These are phyloP conservation scores for Tragelaphus buxtoni DNA, from an alignment of 2,113 vertebrate species.

Conservation along the genomic window DNA sequence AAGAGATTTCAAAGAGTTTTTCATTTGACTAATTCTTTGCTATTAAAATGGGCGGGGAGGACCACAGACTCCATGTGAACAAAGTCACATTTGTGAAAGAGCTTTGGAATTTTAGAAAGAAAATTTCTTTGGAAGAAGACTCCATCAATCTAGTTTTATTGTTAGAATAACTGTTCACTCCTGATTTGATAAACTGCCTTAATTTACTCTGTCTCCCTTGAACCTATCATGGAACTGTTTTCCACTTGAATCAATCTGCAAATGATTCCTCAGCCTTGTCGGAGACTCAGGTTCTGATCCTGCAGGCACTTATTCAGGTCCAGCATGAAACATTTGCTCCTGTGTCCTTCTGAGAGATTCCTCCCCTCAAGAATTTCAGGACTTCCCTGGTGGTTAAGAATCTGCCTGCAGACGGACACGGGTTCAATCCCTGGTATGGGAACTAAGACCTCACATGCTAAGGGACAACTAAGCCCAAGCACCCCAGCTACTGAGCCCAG, in stretches of 20 bases:
- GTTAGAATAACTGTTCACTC: neutral
- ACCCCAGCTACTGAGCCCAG: neutral
- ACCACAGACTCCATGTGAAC: neutral
- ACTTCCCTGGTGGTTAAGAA: neutral
- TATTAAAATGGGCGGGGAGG: neutral
- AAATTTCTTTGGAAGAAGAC: neutral
- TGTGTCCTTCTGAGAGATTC: neutral
- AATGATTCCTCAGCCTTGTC: neutral
- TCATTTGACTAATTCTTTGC: neutral
- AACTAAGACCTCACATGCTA: neutral
- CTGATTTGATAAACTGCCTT: neutral
- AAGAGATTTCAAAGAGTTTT: neutral
- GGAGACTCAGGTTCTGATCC: neutral
- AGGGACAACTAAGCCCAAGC: neutral
- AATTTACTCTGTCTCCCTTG: neutral
- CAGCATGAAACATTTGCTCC: neutral
- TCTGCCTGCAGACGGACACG: rapidly evolving
- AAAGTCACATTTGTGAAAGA: neutral
- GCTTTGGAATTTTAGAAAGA: neutral
- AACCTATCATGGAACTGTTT: neutral
- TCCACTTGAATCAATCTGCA: neutral
- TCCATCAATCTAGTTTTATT: neutral
- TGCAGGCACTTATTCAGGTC: neutral
- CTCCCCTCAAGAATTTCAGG: neutral
- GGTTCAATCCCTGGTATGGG: neutral